A percentile compares a stretch with the other conserved stretches of the same genome.
phyloP scores from a whole-genome alignment of 2,888 invertebrate species.

The Norana najaformis region DNA sequence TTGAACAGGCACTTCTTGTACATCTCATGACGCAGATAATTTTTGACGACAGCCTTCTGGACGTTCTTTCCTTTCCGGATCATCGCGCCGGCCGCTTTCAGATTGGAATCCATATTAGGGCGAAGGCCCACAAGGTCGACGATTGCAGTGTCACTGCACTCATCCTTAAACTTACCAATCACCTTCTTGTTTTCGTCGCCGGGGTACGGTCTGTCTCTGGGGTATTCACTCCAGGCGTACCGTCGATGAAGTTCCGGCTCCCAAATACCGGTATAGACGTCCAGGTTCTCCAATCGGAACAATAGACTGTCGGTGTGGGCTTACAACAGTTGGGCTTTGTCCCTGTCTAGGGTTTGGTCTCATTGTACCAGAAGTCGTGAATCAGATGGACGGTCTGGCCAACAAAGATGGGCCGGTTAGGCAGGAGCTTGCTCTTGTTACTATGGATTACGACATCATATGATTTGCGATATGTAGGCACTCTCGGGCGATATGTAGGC shows the following conservation, averaged over 20 bases:
- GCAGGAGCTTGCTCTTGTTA: background rate
- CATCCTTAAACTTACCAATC: background rate
- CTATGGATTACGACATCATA: slow-evolving; percentile 54
- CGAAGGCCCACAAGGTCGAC: too few species aligned
- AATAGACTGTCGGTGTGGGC: slow-evolving; percentile 53
- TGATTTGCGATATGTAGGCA: slow-evolving; percentile 38
- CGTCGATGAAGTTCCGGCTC: background rate
- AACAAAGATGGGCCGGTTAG: slow-evolving; percentile 49
- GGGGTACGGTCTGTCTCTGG: background rate
- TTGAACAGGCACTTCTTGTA: too few species aligned
- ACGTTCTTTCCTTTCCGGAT: background rate
- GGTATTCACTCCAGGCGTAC: slow-evolving; percentile 27
- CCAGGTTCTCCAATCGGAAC: slow-evolving; percentile 50
- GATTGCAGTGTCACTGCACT: too few species aligned
- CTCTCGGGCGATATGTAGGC: too few species aligned
- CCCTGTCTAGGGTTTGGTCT: slow-evolving; percentile 48
- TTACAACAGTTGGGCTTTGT: slow-evolving; percentile 46
- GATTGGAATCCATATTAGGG: background rate
- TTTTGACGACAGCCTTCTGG: too few species aligned
- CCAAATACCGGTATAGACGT: slow-evolving; percentile 55
- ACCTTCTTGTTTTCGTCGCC: background rate
- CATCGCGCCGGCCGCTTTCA: too few species aligned
- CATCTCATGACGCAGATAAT: too few species aligned
- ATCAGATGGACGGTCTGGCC: slow-evolving; percentile 57
- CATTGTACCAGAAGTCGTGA: slow-evolving; percentile 58